These are phyloP conservation scores for Epinotia nisella DNA, from an alignment of 2,888 invertebrate species.

Conservation along the genomic window DNA sequence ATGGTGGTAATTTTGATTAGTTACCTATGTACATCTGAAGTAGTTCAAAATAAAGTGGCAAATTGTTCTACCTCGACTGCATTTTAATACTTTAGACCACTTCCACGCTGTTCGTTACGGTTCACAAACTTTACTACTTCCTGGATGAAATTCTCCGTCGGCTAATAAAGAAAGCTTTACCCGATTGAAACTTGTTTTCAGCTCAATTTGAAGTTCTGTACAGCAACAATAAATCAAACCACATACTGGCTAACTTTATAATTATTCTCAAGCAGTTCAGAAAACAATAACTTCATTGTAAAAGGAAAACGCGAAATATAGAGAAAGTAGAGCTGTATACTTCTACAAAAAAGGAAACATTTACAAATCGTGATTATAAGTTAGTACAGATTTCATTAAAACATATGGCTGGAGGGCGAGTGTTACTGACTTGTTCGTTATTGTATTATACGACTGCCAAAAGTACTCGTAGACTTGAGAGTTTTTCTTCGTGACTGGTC, in stretches of 20 bases:
- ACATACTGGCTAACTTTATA: background rate
- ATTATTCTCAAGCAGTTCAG: background rate
- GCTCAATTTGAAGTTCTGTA: constrained; percentile 1
- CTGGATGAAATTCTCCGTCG: constrained; percentile 8
- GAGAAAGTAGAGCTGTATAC: no score
- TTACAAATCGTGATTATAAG: no score
- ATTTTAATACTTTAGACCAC: background rate
- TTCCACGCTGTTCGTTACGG: background rate
- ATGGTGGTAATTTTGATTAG: no score
- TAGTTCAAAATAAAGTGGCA: background rate
- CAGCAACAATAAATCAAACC: constrained; percentile 6
- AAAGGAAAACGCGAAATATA: background rate
- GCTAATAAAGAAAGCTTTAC: background rate
- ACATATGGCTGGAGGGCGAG: background rate
- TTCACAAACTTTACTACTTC: constrained; percentile 2
- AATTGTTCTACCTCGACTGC: background rate
- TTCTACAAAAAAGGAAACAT: no score
- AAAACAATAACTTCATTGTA: background rate
- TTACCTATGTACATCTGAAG: no score
- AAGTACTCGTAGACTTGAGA: background rate
- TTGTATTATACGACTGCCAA: background rate
- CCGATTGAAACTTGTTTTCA: background rate
- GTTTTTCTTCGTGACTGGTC: constrained; percentile 5
- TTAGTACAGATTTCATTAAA: background rate
- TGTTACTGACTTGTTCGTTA: background rate